These are phyloP conservation scores for Macaca mulatta DNA, from an alignment of 2,113 vertebrate species.

Conservation along the genomic window DNA sequence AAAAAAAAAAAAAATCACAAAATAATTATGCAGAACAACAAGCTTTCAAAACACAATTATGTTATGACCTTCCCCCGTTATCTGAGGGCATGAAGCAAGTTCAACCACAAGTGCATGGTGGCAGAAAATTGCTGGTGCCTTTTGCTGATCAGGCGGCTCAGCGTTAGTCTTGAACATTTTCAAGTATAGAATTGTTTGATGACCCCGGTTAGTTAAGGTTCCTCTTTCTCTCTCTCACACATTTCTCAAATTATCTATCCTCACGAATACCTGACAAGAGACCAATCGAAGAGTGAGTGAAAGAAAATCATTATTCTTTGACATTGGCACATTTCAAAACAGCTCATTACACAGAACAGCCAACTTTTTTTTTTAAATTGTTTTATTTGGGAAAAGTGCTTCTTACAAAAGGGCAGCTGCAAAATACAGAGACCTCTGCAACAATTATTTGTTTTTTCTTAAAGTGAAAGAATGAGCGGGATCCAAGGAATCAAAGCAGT, in stretches of 20 bases:
- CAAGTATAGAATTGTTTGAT: fast-evolving
- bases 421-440: conserved; percentile 87
- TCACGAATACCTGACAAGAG: background rate
- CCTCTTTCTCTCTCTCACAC: background rate
- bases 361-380: conserved; percentile 68
- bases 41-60: background rate
- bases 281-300: background rate
- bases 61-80: background rate
- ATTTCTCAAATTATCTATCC: no score
- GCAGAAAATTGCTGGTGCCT: background rate
- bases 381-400: conserved; percentile 91
- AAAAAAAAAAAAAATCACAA: background rate
- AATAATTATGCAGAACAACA: background rate
- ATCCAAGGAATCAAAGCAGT: conserved; percentile 80
- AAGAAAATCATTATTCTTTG: background rate
- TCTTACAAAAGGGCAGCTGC: conserved; percentile 91
- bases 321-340: background rate
- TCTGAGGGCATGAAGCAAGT: background rate
- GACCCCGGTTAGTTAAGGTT: background rate
- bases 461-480: conserved; percentile 81
- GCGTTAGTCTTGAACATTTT: background rate
- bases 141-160: background rate
- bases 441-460: conserved; percentile 83
- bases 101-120: background rate
- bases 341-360: conserved; percentile 41